phyloP scores from a whole-genome alignment of 2,888 invertebrate species.

The Osedax fenrisi region DNA sequence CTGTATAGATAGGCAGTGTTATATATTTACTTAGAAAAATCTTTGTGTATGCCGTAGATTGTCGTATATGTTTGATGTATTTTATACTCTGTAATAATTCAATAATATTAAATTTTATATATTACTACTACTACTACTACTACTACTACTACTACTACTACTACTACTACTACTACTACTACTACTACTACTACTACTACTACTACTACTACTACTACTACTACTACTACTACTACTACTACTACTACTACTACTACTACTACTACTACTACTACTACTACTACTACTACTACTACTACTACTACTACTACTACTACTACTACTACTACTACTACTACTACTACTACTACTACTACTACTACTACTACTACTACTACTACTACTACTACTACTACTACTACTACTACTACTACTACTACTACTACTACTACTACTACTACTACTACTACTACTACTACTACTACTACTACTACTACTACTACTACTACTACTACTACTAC shows the following conservation, averaged over 20 bases:
- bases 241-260: neutral
- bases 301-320: neutral
- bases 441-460: neutral
- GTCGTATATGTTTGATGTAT: too few relatives aligned
- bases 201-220: neutral
- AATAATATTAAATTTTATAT: neutral
- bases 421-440: neutral
- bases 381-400: neutral
- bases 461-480: neutral
- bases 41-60: too few relatives aligned
- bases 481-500: neutral
- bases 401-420: neutral
- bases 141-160: neutral
- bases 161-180: neutral
- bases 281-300: neutral
- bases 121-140: neutral
- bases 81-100: too few relatives aligned
- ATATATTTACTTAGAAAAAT: too few relatives aligned
- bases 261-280: neutral
- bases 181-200: neutral
- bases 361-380: neutral
- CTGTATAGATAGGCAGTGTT: too few relatives aligned
- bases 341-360: neutral
- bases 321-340: neutral
- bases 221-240: neutral